Conservation (phyloP, 1,140 invertebrate genomes). For the Lepidurus packardi region DNA sequence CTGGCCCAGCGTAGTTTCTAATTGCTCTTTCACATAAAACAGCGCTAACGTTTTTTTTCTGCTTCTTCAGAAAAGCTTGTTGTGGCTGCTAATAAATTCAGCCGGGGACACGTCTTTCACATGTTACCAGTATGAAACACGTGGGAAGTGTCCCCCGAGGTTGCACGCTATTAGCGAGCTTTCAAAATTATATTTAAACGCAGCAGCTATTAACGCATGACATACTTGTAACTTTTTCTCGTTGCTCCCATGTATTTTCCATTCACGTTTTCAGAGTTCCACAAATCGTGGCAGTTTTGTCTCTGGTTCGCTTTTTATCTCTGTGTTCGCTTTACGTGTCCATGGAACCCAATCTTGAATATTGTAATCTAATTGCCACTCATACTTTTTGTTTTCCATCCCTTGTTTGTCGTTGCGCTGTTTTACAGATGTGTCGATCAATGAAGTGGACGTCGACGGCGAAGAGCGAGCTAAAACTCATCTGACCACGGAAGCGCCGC, state of each 20-base stretch:
- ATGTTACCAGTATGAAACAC: neutral
- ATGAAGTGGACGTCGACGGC: neutral
- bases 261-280: neutral
- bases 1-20: no score
- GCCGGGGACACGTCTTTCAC: neutral
- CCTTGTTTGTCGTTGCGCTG: neutral
- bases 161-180: neutral
- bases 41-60: no score
- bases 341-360: neutral
- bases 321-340: neutral
- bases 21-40: no score
- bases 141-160: neutral
- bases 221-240: neutral
- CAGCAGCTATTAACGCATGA: neutral
- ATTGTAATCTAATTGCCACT: neutral
- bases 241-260: neutral
- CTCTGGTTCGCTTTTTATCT: neutral
- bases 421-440: neutral
- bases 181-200: neutral
- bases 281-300: neutral
- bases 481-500: slow-evolving; percentile 16
- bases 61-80: neutral
- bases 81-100: neutral
- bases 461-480: neutral
- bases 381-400: neutral